Conservation (phyloP, 2,113 vertebrate genomes). For the Thunnus maccoyii region DNA sequence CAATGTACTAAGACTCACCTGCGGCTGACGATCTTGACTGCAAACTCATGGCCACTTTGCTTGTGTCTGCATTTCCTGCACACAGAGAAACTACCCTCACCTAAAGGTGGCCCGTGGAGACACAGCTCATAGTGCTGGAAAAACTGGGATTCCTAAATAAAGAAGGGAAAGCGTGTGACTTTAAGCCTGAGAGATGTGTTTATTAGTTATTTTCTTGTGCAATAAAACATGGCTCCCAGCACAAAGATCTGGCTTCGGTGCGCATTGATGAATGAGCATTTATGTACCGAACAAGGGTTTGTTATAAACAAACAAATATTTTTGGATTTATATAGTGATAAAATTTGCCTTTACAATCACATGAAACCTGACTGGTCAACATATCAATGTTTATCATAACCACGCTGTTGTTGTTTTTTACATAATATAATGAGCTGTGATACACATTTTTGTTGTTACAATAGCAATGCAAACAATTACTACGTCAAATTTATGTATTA, state of each 20-base stretch:
- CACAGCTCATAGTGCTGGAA: constrained; percentile 93
- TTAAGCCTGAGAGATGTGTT: neutral
- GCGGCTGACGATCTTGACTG: constrained; percentile 93
- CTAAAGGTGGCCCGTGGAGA: constrained; percentile 88
- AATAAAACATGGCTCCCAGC: neutral
- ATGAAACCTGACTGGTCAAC: neutral
- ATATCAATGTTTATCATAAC: neutral
- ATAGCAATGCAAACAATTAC: neutral
- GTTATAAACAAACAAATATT: neutral
- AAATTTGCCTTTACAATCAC: neutral
- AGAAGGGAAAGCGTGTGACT: neutral
- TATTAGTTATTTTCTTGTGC: neutral
- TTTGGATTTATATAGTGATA: neutral
- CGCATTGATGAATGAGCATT: neutral
- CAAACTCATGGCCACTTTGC: constrained; percentile 89
- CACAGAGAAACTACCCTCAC: constrained; percentile 93
- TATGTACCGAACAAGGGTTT: neutral
- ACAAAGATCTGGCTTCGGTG: neutral
- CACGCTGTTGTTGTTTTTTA: neutral
- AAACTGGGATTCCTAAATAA: constrained; percentile 90
- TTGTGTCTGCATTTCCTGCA: constrained; percentile 91
- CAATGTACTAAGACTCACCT: constrained; percentile 80
- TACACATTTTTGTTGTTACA: neutral
- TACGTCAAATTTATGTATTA: too few species aligned
- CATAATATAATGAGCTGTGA: neutral